Base-by-base conservation (phyloP, 1,140 invertebrate genomes). In the Drosophila serrata region DNA sequence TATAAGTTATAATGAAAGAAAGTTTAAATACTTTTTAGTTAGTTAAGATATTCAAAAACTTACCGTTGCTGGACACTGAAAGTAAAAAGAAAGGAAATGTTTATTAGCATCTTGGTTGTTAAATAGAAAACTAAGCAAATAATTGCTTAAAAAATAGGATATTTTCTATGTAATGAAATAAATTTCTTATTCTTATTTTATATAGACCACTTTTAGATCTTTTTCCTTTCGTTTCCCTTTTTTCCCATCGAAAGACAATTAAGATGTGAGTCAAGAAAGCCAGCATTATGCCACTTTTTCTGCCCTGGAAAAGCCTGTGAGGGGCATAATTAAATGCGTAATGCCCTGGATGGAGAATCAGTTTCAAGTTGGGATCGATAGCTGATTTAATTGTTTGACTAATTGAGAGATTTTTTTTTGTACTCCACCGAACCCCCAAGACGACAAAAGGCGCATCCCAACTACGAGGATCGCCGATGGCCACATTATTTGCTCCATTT, bases 351-450 rank as follows among this genome's bases (percentile, higher is more conserved):
- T 84, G 78, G 45, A 24, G 51, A 75, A 81, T 78, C 69, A 64
- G 53, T 77, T 77, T 90, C 74, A 68, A 72, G 62, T 74, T 88
- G 49, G 69, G 40, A 65, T 91, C 70, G 82, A 81, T 90, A 80
- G 70, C 82, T 92, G 91, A 91, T 91, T 92, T 92, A 92, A 92
- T 92, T 92, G 91, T 86, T 90, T 82, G 87, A 92, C 91, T 92
- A 92, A 92, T 92, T 92, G 91, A 92, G 91, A 92, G 91, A 91
- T 92, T 92, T 92, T 91, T 92, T 91, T 91, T 33, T 11, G 9
- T 91, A 75, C 62, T 55, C 33, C 61, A 69, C 40, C 79, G 78
- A 90, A 90, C 85, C 80, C 85, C 86, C 85, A 90, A 67, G 81
- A 78, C 85, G 85, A 31, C n/a, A 17, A 8, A 17, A 8, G 6